Evolutionary conservation across 2,113 vertebrate species (phyloP).

Genomic region (Syrrhaptes paradoxus): DNA sequence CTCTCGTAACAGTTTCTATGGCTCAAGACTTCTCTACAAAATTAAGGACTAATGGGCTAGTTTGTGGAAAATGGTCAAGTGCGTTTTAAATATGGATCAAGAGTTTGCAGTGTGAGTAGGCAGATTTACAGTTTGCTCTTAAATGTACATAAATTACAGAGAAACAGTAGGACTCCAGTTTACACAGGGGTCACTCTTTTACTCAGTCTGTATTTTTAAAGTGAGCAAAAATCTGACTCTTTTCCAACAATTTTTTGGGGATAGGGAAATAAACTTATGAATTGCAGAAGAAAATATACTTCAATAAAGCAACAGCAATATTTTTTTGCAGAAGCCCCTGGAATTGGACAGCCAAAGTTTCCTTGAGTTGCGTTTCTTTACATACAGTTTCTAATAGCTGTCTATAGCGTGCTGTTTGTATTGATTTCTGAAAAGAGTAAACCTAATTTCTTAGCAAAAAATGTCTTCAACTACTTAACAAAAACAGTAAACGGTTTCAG

Average conservation of each 20-base stretch:
- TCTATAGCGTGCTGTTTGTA: not conserved
- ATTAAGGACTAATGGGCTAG: not conserved
- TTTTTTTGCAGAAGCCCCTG: not conserved
- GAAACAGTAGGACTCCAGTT: not conserved
- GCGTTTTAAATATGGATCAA: not conserved
- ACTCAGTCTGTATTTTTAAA: not conserved
- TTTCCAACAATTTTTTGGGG: not conserved
- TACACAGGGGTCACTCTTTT: not conserved
- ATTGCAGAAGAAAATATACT: not conserved
- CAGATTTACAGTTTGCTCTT: not conserved
- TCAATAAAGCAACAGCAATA: not conserved
- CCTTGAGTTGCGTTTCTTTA: not conserved
- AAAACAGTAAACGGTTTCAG: not conserved
- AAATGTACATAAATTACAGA: not conserved
- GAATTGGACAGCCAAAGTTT: not conserved
- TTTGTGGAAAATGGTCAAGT: not conserved
- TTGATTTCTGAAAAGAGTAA: not conserved
- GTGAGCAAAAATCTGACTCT: not conserved
- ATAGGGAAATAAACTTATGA: accelerated
- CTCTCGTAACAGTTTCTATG: not conserved
- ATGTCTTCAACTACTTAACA: not conserved
- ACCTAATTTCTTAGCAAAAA: not conserved
- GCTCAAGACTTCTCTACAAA: not conserved
- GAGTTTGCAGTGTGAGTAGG: not conserved
- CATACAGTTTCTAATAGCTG: not conserved